Conservation (phyloP, 2,888 invertebrate species). For the Rhyacophila evoluta region DNA sequence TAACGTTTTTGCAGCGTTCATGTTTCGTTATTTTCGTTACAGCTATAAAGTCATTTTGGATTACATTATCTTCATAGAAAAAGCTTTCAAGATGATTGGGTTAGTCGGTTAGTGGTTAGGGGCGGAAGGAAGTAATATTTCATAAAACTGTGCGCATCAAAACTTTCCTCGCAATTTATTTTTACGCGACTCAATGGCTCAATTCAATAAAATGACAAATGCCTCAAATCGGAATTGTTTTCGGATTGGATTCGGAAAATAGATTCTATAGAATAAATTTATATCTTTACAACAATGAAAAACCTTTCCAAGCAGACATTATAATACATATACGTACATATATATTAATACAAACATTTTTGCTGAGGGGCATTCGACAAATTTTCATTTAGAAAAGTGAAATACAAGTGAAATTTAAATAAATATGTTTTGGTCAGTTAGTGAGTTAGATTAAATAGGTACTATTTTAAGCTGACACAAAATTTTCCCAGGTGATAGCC, state of each 20-base stretch:
- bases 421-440: too few relatives aligned
- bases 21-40: neutral
- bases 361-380: too few relatives aligned
- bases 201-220: conserved; percentile 5
- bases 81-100: conserved; percentile 49
- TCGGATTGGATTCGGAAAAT: neutral
- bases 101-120: conserved; percentile 31
- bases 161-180: neutral
- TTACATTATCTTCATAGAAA: conserved; percentile 42
- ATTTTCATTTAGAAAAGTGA: too few relatives aligned
- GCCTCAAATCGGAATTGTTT: neutral
- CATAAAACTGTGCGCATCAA: conserved; percentile 29
- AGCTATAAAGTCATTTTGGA: conserved; percentile 37
- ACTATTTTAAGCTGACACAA: too few relatives aligned
- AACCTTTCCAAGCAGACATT: neutral
- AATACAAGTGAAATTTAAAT: too few relatives aligned
- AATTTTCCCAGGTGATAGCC: too few relatives aligned
- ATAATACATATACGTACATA: too few relatives aligned
- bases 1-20: neutral
- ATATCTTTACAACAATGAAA: too few relatives aligned
- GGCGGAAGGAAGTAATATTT: conserved; percentile 43
- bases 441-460: too few relatives aligned
- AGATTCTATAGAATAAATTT: neutral
- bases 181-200: conserved; percentile 7
- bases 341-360: too few relatives aligned